Base-by-base conservation (phyloP, 1,140 invertebrate species). In the Chymomyza costata region DNA sequence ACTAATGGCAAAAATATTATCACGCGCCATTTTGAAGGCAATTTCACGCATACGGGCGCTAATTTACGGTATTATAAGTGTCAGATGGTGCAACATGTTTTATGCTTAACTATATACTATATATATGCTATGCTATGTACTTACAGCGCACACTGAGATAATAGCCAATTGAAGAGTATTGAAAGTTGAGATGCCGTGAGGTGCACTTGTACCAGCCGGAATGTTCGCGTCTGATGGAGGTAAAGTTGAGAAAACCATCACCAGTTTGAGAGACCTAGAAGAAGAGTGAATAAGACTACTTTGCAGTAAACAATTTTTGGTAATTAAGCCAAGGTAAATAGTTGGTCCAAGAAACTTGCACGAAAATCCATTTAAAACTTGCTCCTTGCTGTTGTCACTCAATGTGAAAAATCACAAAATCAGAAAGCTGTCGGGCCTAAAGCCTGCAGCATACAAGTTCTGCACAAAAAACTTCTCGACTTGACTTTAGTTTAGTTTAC, bases 151-250 rank as follows among this genome's bases (percentile, higher is more conserved):
- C 93, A 81, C 94, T 95, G 49, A 96, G 90, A 83, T 93, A 95
- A 87, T 95, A 95, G 51, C 94, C 94, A 70, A 95, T 95, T 69
- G 93, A 94, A 48, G 93, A 93, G 87, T 94, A 95, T 82, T 93
- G 90, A 7, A 92, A 92, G 65, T 94, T 89, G 61, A 92, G 88
- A 88, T 95, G 93, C 39, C 91, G 88, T 37, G 93, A 93, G 17
- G 92, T 91, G 87, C 94, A 96, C 83, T 94, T 93, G 87, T 96
- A 96, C 94, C 94, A 95, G 64, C 94, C 94, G 61, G 91, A 93
- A 86, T 95, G 93, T 51, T 91, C 89, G 15, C 90, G 87, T 44
- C 88, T 88, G 66, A 95, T 92, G 60, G 91, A 89, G 38, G 91
- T 91, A 87, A 95, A 95, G 86, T 95, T 95, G 46, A 95, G 88